Percentiles rank a stretch among this genome's conserved stretches.
phyloP scores from a whole-genome alignment of 92 coral and sea anemone species.

The Porites evermanni region DNA sequence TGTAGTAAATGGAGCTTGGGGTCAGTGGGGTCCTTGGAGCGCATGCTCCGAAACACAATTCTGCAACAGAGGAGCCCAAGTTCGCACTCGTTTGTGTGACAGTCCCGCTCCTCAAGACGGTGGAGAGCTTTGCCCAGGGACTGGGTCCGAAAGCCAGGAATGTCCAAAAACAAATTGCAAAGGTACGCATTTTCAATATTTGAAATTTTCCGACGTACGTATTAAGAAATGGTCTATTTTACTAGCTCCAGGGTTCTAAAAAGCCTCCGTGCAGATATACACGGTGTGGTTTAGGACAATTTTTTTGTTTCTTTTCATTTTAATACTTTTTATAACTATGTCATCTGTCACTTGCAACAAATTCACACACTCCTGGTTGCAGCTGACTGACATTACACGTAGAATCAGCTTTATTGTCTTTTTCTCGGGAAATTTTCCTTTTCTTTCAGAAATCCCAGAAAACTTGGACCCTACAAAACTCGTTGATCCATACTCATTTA shows the following conservation, averaged over 20 bases:
- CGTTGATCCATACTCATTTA: conserved; percentile 55
- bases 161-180: conserved; percentile 79
- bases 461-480: conserved; percentile 41
- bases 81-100: conserved; percentile 67
- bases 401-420: background rate
- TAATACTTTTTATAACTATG: too few relatives aligned
- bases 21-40: conserved; percentile 76
- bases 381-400: too few relatives aligned
- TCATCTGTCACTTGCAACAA: too few relatives aligned
- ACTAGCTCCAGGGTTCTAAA: too few relatives aligned
- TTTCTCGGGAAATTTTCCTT: background rate
- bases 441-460: conserved; percentile 33
- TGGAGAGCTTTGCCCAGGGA: conserved; percentile 74
- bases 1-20: conserved; percentile 77
- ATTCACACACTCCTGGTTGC: too few relatives aligned
- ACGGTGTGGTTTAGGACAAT: too few relatives aligned
- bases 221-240: too few relatives aligned
- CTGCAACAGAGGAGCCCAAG: conserved; percentile 72
- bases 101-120: conserved; percentile 79
- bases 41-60: conserved; percentile 69
- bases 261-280: too few relatives aligned
- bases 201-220: too few relatives aligned
- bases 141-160: conserved; percentile 57
- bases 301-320: too few relatives aligned
- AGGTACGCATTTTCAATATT: conserved; percentile 24